A percentile compares a stretch with the other conserved stretches of the same genome.
These are phyloP conservation scores for Leptura quadrifasciata DNA, from an alignment of 2,888 invertebrate genomes.

Conservation along the genomic window DNA sequence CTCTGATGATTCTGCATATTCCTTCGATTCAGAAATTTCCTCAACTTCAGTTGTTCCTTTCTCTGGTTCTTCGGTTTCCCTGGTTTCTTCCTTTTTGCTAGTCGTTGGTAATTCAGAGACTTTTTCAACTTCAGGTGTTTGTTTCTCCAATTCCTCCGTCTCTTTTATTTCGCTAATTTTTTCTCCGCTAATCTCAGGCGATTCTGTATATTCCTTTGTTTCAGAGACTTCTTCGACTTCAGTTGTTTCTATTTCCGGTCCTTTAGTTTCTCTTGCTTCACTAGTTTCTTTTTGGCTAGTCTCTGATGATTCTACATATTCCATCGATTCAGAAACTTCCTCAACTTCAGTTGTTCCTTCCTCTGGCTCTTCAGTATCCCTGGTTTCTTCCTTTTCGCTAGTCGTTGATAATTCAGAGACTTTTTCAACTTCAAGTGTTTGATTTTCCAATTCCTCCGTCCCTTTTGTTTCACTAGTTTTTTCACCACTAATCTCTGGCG, in stretches of 20 bases:
- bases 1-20: neutral
- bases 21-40: conserved; percentile 23
- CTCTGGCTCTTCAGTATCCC: too few relatives aligned
- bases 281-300: neutral
- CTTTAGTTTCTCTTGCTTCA: neutral
- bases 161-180: too few relatives aligned
- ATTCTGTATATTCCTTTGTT: neutral
- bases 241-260: too few relatives aligned
- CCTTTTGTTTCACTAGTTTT: neutral
- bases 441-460: neutral
- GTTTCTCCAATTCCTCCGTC: too few relatives aligned
- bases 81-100: neutral
- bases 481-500: neutral
- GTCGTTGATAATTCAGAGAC: neutral
- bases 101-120: neutral
- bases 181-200: too few relatives aligned
- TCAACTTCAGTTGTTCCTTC: too few relatives aligned
- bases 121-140: too few relatives aligned
- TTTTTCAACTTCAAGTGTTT: conserved; percentile 15
- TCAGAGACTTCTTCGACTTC: conserved; percentile 11
- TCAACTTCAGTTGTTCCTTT: neutral
- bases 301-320: neutral
- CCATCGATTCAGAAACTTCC: neutral
- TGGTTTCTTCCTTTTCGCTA: too few relatives aligned
- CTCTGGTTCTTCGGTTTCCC: neutral